Conservation (phyloP, 2,113 vertebrate species). For the Anser brachyrhynchus region DNA sequence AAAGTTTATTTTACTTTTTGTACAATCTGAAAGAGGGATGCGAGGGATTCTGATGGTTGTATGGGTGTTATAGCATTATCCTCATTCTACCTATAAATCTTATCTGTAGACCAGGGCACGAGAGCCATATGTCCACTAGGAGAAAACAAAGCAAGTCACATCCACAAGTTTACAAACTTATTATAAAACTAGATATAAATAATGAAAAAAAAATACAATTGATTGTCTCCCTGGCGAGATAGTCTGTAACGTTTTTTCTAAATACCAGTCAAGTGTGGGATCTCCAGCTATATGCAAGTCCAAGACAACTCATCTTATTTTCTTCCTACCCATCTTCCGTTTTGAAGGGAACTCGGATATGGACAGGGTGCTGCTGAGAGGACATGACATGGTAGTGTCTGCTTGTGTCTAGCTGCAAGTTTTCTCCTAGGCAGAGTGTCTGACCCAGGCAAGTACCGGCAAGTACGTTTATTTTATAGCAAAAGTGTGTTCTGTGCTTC, state of each 20-base stretch:
- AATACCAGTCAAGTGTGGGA: not conserved
- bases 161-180: not conserved
- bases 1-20: not conserved
- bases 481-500: fast-evolving
- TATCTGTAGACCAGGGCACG: not conserved
- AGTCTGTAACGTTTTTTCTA: not conserved
- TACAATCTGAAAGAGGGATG: not conserved
- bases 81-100: not conserved
- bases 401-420: not conserved
- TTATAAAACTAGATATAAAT: not conserved
- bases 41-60: not conserved
- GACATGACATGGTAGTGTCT: not conserved
- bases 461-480: not conserved
- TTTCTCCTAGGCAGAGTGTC: not conserved
- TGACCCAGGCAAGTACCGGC: not conserved
- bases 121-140: not conserved
- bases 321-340: fast-evolving
- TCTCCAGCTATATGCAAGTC: not conserved
- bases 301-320: not conserved
- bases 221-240: not conserved
- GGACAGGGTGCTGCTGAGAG: not conserved
- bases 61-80: not conserved
- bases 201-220: not conserved
- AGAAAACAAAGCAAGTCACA: not conserved
- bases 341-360: not conserved